Percentiles rank a stretch among this genome's conserved stretches.
Evolutionary conservation across 2,888 invertebrate species (phyloP).

Genomic region (Seira sanloemensis): DNA sequence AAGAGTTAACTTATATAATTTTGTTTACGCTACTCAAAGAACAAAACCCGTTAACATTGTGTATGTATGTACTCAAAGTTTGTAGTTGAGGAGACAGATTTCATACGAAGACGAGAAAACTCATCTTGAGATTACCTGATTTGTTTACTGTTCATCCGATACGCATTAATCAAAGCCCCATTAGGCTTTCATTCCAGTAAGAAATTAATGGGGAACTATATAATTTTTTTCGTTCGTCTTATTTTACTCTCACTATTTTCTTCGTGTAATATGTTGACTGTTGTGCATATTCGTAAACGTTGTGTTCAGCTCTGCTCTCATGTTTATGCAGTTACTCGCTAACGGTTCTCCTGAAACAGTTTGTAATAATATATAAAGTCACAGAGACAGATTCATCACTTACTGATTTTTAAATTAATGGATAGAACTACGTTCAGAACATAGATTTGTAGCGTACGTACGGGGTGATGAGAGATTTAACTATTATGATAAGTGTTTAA

Average conservation of each 20-base stretch:
- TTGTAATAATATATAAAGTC: too few species aligned
- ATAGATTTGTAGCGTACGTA: too few species aligned
- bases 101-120: conserved; percentile 30
- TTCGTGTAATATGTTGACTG: conserved; percentile 11
- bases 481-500: too few species aligned
- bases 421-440: too few species aligned
- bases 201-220: conserved; percentile 44
- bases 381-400: too few species aligned
- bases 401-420: too few species aligned
- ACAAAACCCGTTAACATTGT: too few species aligned
- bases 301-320: conserved; percentile 32
- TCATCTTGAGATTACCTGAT: conserved; percentile 57
- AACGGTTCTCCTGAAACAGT: too few species aligned
- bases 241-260: background rate
- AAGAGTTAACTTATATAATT: too few species aligned
- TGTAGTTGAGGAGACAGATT: background rate
- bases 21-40: too few species aligned
- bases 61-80: conserved; percentile 19
- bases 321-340: background rate
- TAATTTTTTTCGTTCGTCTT: background rate
- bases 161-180: conserved; percentile 43
- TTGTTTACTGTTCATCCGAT: conserved; percentile 47
- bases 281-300: conserved; percentile 41
- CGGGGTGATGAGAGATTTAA: too few species aligned
- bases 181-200: conserved; percentile 63